Evolutionary conservation across 1,140 invertebrate genomes (phyloP).

Genomic region (Ctenoplectra terminalis): DNA sequence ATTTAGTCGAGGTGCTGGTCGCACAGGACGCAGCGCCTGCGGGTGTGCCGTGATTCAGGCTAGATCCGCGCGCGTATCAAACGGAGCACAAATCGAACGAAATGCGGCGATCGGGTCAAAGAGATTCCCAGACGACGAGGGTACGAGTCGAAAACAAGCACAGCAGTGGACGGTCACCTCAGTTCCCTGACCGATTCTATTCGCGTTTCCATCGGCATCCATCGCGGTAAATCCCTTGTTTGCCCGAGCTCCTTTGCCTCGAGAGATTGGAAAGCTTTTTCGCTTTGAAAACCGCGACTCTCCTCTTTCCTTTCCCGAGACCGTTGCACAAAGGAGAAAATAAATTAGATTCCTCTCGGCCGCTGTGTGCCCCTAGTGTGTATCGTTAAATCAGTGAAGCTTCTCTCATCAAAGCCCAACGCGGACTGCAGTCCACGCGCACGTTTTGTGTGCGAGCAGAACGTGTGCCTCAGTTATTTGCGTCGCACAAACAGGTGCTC

Average conservation of each 20-base stretch:
- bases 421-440: background rate
- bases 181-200: constrained; percentile 25
- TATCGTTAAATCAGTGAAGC: constrained; percentile 56
- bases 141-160: constrained; percentile 45
- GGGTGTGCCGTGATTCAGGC: constrained; percentile 56
- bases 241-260: constrained; percentile 45
- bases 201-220: constrained; percentile 43
- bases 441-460: constrained; percentile 18
- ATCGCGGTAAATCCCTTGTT: constrained; percentile 52
- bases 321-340: constrained; percentile 38
- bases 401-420: constrained; percentile 34
- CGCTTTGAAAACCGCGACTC: constrained; percentile 52
- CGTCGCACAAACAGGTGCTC: too few species aligned
- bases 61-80: constrained; percentile 70
- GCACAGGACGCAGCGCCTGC: constrained; percentile 54
- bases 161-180: constrained; percentile 34
- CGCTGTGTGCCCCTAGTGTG: background rate
- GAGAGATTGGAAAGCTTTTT: constrained; percentile 56
- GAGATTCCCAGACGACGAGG: constrained; percentile 34
- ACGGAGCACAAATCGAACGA: constrained; percentile 72
- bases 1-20: constrained; percentile 70
- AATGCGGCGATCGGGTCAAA: constrained; percentile 68
- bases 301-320: constrained; percentile 21
- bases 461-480: constrained; percentile 70
- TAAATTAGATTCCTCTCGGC: constrained; percentile 52